Evolutionary conservation across 1,140 invertebrate species (phyloP), one percentile per base, ranked within the genome.

Genomic region (Zaprionus capensis): DNA sequence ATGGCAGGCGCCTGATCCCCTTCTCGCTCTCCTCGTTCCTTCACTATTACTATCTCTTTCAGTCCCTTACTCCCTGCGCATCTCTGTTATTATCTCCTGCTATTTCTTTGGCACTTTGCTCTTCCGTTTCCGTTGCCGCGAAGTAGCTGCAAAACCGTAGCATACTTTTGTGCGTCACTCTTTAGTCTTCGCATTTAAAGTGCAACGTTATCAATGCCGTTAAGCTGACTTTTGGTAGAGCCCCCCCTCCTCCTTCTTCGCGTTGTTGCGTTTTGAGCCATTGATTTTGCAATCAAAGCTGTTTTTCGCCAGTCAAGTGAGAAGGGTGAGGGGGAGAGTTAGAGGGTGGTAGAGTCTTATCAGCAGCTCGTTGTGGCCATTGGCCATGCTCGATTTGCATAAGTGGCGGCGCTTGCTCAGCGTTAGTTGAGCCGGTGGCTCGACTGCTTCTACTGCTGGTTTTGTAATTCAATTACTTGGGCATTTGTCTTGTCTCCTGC

Each of bases 391-490:
- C 69, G 84, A 90, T 88, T 88, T 88, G 76, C 84, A 88, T 88
- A 88, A 88, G 84, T 90, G 85, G 73, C 38, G 15, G 31, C 46
- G 71, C 84, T 88, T 84, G 84, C 62, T 88, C 81, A 84, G 84
- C 83, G 73, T 53, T 55, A 75, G 75, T 88, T 88, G 31, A 34
- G 31, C 31, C 31, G 31, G 31, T 34, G 31, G 31, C 31, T 34
- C 31, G 31, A 34, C 31, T 11, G 61, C 59, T 80, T 71, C 62
- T 51, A 41, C 85, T 84, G 80, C 65, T 63, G 72, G 63, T 71
- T 58, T 71, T 80, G 86, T 90, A 85, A 90, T 90, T 90, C 85
- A 90, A 90, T 90, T 90, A 90, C 85, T 85, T 85, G 72, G 72
- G 70, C 81, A 90, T 90, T 90, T 90, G 85, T 90, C 85, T 90